phyloP scores from a whole-genome alignment of 2,113 vertebrate genomes.

The Forbesichthys agassizii region DNA sequence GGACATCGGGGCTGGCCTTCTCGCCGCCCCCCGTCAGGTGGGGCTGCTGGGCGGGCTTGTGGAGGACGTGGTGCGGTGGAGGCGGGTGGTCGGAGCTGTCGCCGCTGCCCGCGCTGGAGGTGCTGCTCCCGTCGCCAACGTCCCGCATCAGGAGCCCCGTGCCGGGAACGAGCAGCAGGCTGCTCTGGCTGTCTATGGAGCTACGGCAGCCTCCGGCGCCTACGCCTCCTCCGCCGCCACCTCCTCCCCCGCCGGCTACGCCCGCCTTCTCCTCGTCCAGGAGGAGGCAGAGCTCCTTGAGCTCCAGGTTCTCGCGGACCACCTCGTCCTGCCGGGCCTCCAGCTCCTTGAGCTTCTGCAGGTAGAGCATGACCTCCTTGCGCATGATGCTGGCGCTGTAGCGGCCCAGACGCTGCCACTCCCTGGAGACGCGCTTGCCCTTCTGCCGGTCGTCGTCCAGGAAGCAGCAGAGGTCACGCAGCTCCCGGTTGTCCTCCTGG shows the following conservation, averaged over 20 bases:
- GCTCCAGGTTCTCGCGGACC: slow-evolving; percentile 91
- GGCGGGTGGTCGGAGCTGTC: slow-evolving; percentile 90
- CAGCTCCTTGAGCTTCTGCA: slow-evolving; percentile 94
- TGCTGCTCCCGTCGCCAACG: slow-evolving; percentile 93
- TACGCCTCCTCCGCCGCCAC: slow-evolving; percentile 29
- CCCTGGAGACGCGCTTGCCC: slow-evolving; percentile 92
- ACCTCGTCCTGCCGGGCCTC: slow-evolving; percentile 94
- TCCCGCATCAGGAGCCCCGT: slow-evolving; percentile 84
- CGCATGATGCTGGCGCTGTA: slow-evolving; percentile 94
- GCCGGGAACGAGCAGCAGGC: slow-evolving; percentile 80
- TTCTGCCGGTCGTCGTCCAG: slow-evolving; percentile 97
- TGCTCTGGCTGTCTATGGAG: slow-evolving; percentile 94
- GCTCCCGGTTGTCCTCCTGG: slow-evolving; percentile 96
- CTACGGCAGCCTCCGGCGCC: slow-evolving; percentile 83
- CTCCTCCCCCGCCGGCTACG: slow-evolving; percentile 39
- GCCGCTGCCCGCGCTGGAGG: slow-evolving; percentile 90
- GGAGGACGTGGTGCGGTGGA: slow-evolving; percentile 78
- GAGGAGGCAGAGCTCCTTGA: slow-evolving; percentile 92
- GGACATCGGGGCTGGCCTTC: slow-evolving; percentile 81
- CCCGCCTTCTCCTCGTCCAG: slow-evolving; percentile 90
- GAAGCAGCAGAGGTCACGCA: slow-evolving; percentile 96
- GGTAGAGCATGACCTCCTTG: slow-evolving; percentile 93
- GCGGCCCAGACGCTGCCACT: slow-evolving; percentile 94
- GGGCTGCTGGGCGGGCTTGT: slow-evolving; percentile 83
- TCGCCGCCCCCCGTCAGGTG: slow-evolving; percentile 77